Evolutionary conservation across 2,797 vertebrate species (phyloP).

Genomic region (Enteromius fasciolatus): DNA sequence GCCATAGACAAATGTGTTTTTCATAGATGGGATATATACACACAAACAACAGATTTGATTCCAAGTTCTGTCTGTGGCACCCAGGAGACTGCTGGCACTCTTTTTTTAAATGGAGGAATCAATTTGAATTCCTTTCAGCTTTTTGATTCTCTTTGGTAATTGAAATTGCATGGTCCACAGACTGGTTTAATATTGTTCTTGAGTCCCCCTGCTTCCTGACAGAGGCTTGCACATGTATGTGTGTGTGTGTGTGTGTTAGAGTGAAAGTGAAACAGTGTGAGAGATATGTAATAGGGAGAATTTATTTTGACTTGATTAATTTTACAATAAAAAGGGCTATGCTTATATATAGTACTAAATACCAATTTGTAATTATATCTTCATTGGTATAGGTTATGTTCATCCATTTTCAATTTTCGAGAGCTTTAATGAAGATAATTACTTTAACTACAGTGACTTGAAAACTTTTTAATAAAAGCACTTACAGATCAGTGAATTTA

Average conservation of each 20-base stretch:
- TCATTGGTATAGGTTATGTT: neutral
- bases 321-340: conserved; percentile 62
- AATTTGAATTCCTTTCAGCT: conserved; percentile 69
- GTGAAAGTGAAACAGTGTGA: conserved; percentile 41
- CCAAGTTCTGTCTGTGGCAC: conserved; percentile 31
- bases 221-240: conserved; percentile 40
- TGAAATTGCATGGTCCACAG: conserved; percentile 76
- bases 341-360: conserved; percentile 55
- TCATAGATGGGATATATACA: conserved; percentile 37
- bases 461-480: conserved; percentile 32
- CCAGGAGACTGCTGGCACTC: conserved; percentile 35
- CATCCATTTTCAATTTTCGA: conserved; percentile 56
- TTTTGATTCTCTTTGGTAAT: conserved; percentile 75
- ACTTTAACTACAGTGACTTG: conserved; percentile 53
- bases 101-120: conserved; percentile 62
- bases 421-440: conserved; percentile 67
- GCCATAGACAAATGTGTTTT: conserved; percentile 30
- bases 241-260: neutral
- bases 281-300: conserved; percentile 61
- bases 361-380: neutral
- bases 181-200: conserved; percentile 73
- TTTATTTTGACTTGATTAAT: conserved; percentile 69
- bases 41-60: conserved; percentile 50
- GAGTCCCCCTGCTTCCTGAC: conserved; percentile 65
- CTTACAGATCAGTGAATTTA: neutral